Evolutionary conservation across 2,797 vertebrate species (phyloP).

Genomic region (Pangasius larnaudii): DNA sequence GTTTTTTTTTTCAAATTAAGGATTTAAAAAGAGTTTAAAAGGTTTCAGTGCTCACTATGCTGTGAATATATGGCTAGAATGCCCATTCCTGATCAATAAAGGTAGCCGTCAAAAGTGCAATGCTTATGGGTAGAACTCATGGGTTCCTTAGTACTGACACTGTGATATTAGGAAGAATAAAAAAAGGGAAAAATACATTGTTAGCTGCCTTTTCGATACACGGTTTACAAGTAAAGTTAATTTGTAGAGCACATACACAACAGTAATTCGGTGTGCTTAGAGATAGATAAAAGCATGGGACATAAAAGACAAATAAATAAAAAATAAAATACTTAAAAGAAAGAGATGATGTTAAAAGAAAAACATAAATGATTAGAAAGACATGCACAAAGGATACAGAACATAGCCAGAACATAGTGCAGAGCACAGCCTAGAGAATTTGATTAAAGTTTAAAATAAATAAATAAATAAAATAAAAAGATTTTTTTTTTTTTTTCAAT

Average conservation of each 20-base stretch:
- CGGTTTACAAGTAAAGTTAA: neutral
- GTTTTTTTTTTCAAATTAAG: too few species aligned
- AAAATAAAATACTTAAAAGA: constrained; percentile 1
- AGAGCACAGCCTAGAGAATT: neutral
- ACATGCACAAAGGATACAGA: neutral
- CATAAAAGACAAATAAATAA: neutral
- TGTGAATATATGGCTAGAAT: neutral
- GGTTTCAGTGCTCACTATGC: neutral
- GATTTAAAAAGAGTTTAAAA: neutral
- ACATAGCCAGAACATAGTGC: neutral
- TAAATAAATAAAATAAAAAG: neutral
- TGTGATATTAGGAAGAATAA: neutral
- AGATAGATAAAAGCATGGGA: neutral
- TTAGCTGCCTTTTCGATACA: neutral
- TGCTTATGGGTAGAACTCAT: neutral
- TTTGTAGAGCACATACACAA: neutral
- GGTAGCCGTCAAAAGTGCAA: neutral
- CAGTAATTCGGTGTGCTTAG: neutral
- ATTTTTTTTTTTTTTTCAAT: neutral
- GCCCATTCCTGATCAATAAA: neutral
- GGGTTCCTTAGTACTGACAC: neutral
- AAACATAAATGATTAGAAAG: constrained; percentile 16
- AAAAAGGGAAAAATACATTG: neutral
- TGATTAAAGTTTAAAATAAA: constrained; percentile 26
- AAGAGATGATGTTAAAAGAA: neutral